phyloP scores from a whole-genome alignment of 2,797 vertebrate genomes.

The Halcyon chelicuti region DNA sequence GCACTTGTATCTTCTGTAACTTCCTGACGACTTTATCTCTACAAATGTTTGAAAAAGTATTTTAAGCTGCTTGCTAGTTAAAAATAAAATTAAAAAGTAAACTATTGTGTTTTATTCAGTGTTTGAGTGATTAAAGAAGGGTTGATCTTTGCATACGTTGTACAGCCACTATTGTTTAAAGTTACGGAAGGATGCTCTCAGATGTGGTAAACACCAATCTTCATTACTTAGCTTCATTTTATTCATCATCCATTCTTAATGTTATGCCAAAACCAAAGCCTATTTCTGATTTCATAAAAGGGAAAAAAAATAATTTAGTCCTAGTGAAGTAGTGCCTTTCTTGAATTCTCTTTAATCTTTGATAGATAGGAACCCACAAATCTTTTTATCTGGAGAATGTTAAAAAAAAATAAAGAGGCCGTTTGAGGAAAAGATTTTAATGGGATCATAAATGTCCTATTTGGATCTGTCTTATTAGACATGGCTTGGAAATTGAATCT shows the following conservation, averaged over 20 bases:
- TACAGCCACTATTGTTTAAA: not conserved
- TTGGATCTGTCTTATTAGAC: not conserved
- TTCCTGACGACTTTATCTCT: not conserved
- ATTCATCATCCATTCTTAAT: not conserved
- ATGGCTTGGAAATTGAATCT: constrained; percentile 6
- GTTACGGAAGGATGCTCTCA: not conserved
- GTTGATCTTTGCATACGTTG: not conserved
- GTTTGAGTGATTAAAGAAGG: not conserved
- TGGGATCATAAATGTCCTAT: not conserved
- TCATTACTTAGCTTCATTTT: not conserved
- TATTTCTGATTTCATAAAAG: not conserved
- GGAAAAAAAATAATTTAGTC: not conserved
- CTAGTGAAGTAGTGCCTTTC: not conserved
- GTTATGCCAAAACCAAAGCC: not conserved
- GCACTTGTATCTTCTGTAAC: not conserved
- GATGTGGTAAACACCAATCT: not conserved
- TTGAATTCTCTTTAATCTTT: not conserved
- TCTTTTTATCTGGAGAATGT: not conserved
- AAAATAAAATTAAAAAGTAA: not conserved
- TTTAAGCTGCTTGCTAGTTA: not conserved
- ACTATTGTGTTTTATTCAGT: not conserved
- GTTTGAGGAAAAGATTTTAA: not conserved
- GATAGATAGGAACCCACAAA: not conserved
- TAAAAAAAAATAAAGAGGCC: not conserved
- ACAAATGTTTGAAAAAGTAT: not conserved